Conservation (phyloP, 2,797 vertebrate genomes). For the Mormyrops boulengeri region DNA sequence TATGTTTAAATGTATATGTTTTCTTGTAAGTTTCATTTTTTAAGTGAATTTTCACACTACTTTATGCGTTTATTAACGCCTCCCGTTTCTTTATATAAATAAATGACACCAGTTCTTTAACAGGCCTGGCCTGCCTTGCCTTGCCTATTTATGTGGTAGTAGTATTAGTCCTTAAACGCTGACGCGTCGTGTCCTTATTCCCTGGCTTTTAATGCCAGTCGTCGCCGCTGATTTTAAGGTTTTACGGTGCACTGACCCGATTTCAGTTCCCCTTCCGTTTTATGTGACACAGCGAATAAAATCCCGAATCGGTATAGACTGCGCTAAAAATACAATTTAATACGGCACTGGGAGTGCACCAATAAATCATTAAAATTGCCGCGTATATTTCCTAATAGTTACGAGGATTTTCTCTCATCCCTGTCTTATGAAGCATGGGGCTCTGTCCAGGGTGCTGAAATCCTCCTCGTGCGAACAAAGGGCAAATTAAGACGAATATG, state of each 20-base stretch:
- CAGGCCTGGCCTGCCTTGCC: background rate
- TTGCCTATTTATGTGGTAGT: background rate
- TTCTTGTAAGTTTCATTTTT: background rate
- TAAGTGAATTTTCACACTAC: background rate
- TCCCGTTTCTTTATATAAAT: background rate
- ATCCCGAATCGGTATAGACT: background rate
- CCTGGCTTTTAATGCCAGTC: constrained; percentile 9
- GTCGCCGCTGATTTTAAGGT: constrained; percentile 2
- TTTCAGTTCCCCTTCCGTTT: background rate
- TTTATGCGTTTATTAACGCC: background rate
- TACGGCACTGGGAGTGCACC: background rate
- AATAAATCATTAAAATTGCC: background rate
- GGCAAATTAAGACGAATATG: background rate
- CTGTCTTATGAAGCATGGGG: background rate
- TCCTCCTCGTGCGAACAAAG: background rate
- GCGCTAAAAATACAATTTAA: background rate
- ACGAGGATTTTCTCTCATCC: background rate
- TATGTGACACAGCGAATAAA: constrained; percentile 4
- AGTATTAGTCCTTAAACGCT: background rate
- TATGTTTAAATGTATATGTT: background rate
- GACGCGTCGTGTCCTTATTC: background rate
- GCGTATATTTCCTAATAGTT: background rate
- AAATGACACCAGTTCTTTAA: background rate
- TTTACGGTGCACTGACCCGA: background rate
- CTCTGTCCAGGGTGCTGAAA: constrained; percentile 21